Evolutionary conservation across 2,113 vertebrate genomes (phyloP), one percentile per base, ranked within the genome.

Genomic region (Mesitornis unicolor): DNA sequence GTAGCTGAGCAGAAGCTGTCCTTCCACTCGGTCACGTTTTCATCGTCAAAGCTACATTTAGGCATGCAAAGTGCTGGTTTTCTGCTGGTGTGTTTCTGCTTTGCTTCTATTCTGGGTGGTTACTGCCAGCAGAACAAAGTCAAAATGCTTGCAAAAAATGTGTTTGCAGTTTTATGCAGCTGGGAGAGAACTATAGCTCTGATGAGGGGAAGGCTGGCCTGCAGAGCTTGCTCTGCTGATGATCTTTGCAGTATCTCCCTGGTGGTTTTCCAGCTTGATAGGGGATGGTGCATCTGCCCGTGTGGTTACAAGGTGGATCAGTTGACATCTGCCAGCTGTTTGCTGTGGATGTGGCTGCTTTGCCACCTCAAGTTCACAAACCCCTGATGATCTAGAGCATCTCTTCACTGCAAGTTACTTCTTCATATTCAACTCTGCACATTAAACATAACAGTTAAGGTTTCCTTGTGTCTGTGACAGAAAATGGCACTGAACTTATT

Each of bases 401-500:
- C 29, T 63, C 3, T 22, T 60, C 45, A 22, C 48, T n/a, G 13
- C 0, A 0, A 77, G 20, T 42, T 77, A 31, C 48, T 79, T 76
- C 45, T 68, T 57, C 35, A 2, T 38, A 10, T 26, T 64, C 40
- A 77, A 73, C 1, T 7, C 13, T 13, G 4, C 19, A 68, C 38
- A 50, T 89, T 86, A 40, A 87, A 82, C 19, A 17, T 4, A 29
- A 69, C 6, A 38, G 9, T 84, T 93, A 91, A 93, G 71, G 51
- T 93, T 88, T 88, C 48, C n/a, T 74, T 81, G 71, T 70, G 26
- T 91, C 35, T 59, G 17, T 77, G 47, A 36, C 16, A 9, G 57
- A 83, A 91, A 88, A 90, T 81, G 96, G 88, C 92, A 96, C 92
- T 51, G 51, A 64, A 19, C 10, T 80, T 53, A 64, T 6, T 47